phyloP scores from a whole-genome alignment of 2,888 invertebrate species.

The Eutolmus rufibarbis region DNA sequence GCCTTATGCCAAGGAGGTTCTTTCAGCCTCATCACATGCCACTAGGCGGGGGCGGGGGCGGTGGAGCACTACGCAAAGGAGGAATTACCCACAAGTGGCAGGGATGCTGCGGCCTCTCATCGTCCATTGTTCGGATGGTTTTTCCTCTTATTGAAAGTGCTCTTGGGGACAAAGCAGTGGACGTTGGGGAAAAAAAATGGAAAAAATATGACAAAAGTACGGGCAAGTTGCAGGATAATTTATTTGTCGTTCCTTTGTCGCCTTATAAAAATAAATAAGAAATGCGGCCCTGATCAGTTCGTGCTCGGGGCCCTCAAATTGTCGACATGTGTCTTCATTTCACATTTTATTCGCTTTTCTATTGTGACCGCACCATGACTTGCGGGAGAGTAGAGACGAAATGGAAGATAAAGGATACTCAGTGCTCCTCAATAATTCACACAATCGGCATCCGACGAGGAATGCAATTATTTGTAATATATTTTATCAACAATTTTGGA shows the following conservation, averaged over 20 bases:
- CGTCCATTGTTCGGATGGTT: not conserved
- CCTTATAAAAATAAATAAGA: constrained; percentile 24
- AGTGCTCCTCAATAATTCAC: not conserved
- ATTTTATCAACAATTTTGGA: not conserved
- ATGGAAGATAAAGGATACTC: not conserved
- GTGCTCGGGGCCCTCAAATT: not conserved
- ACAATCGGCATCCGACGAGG: not conserved
- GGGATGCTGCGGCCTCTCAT: not conserved
- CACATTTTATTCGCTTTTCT: not conserved
- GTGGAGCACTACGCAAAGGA: not conserved
- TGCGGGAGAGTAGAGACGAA: not conserved
- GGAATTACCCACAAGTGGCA: not conserved
- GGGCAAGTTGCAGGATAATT: constrained; percentile 19
- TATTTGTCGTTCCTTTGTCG: constrained; percentile 13
- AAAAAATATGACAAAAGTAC: constrained; percentile 4
- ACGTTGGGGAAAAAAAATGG: not conserved
- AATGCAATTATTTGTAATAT: not conserved
- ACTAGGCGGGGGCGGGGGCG: not conserved
- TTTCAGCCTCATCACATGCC: not conserved
- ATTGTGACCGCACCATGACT: not conserved
- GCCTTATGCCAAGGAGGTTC: not conserved
- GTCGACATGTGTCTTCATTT: constrained; percentile 22
- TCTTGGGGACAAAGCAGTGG: not conserved
- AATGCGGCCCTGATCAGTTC: constrained; percentile 8
- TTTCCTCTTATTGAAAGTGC: constrained; percentile 19